Evolutionary conservation across 92 coral and sea anemone species (phyloP), one percentile per base, ranked within the genome.

Genomic region (Paragorgia papillata): DNA sequence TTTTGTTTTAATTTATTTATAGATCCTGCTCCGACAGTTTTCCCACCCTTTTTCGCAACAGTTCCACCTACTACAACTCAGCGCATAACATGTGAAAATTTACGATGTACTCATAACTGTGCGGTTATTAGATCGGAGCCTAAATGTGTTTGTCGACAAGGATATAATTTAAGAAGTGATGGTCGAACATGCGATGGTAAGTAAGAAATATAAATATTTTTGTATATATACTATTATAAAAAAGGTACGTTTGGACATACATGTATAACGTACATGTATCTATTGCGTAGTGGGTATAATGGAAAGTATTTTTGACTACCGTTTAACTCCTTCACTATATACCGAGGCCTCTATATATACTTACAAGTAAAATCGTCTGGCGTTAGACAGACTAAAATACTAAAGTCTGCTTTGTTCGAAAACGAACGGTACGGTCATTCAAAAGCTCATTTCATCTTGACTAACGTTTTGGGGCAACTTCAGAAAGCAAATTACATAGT

Each of bases 91-190:
- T 68, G 75, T 30, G 50, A 35, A 30, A 46, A 21, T 68, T n/a
- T 58, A 32, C 34, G 64, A 3, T 58, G 64, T 58, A 3, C 64
- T 58, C 64, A 58, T 15, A 58, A 33, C 7, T 58, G 64, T 58
- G n/a, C 32, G 17, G n/a, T 58, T 9, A 3, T 32, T 2, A 68
- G 30, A 8, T 58, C 58, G 9, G 40, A 44, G 20, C 75, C 75
- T 46, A 49, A 58, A 9, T 68, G 75, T 48, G 58, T 28, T 44
- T 68, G 75, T 68, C 49, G 75, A 57, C 50, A 24, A 21, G 75
- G 75, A 21, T 68, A 30, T 49, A 9, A 27, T n/a, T 22, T 68
- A 14, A 33, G 34, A 27, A 29, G 26, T 9, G 54, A 68, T 49
- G 41, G 41, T 18, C 75, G 75, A 29, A 44, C 75, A 3, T 68